Conservation (phyloP, 1,140 invertebrate genomes). For the Formica selysi region DNA sequence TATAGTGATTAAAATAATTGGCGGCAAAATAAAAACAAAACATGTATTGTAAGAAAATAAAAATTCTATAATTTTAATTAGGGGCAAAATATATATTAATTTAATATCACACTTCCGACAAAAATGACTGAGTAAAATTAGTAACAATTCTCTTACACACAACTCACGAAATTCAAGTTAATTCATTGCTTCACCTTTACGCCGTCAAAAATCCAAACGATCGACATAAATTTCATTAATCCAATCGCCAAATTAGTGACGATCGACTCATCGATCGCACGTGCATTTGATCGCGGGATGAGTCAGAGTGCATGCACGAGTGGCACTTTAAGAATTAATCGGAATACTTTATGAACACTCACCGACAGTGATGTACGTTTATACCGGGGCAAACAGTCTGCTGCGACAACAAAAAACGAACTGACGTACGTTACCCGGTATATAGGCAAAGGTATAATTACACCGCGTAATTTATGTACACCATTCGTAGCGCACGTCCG, state of each 20-base stretch:
- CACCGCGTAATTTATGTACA: conserved; percentile 63
- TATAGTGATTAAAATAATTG: background rate
- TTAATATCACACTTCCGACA: background rate
- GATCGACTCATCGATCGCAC: conserved; percentile 23
- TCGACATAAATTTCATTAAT: conserved; percentile 36
- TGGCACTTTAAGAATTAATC: conserved; percentile 50
- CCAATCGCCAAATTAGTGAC: background rate
- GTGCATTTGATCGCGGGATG: conserved; percentile 50
- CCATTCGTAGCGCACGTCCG: background rate
- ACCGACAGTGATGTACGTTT: conserved; percentile 47
- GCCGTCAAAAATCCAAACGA: background rate
- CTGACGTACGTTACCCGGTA: background rate
- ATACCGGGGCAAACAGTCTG: conserved; percentile 42
- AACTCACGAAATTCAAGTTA: background rate
- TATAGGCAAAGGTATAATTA: conserved; percentile 57
- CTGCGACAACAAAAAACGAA: conserved; percentile 39
- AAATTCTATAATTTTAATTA: conserved; percentile 2
- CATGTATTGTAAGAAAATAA: background rate
- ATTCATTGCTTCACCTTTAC: background rate
- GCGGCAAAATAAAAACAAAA: background rate
- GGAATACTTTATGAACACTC: conserved; percentile 66
- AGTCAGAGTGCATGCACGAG: conserved; percentile 39
- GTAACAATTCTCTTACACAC: background rate
- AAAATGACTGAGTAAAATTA: background rate
- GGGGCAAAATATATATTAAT: background rate